Percentiles rank a stretch among this genome's conserved stretches.
Conservation (phyloP, 2,113 vertebrate genomes). For the Maccullochella peelii region DNA sequence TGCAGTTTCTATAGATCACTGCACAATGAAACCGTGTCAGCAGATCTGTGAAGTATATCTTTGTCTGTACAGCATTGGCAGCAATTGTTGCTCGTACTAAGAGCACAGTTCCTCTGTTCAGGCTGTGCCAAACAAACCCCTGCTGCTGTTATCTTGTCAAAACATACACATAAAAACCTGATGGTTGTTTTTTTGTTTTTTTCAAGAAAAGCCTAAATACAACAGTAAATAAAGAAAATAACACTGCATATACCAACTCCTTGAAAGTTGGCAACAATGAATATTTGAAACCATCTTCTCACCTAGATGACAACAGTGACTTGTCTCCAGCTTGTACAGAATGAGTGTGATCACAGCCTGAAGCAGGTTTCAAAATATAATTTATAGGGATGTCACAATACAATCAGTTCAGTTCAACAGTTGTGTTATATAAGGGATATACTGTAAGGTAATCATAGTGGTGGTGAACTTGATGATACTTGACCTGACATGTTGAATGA, state of each 20-base stretch:
- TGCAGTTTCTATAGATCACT: constrained; percentile 52
- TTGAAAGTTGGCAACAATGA: not conserved
- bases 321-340: constrained; percentile 5
- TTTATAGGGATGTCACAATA: not conserved
- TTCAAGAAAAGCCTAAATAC: not conserved
- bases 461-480: not conserved
- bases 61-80: constrained; percentile 36
- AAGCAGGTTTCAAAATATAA: constrained; percentile 16
- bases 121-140: constrained; percentile 1
- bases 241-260: not conserved
- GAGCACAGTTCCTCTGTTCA: constrained; percentile 19
- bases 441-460: not conserved
- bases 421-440: not conserved
- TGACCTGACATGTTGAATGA: not conserved
- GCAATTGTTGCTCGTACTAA: constrained; percentile 14
- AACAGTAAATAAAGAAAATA: not conserved
- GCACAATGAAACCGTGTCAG: constrained; percentile 54
- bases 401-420: not conserved
- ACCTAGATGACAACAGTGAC: constrained; percentile 2
- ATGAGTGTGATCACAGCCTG: constrained; percentile 12
- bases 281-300: not conserved
- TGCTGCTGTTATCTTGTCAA: constrained; percentile 7
- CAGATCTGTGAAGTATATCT: constrained; percentile 50
- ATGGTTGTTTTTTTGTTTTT: not conserved
- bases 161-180: not conserved